These are phyloP conservation scores for Diplodus sargus DNA, from an alignment of 2,797 vertebrate genomes.

Conservation along the genomic window DNA sequence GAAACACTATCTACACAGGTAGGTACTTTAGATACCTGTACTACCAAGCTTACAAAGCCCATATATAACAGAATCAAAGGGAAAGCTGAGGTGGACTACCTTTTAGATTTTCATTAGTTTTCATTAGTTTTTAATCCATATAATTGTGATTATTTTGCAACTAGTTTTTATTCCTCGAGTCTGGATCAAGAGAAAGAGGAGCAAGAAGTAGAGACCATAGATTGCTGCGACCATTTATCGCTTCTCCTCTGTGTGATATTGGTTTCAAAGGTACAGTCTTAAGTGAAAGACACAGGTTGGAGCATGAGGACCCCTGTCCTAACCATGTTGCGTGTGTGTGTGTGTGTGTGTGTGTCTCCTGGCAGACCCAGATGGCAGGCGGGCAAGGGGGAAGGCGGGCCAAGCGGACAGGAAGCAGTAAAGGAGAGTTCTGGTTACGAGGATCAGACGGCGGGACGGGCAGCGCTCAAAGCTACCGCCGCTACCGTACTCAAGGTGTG, in stretches of 20 bases:
- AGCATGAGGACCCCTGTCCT: constrained; percentile 42
- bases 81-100: too few species aligned
- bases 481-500: constrained; percentile 75
- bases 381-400: constrained; percentile 64
- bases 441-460: constrained; percentile 72
- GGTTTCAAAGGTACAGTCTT: constrained; percentile 65
- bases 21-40: constrained; percentile 38
- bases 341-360: constrained; percentile 45
- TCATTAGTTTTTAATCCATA: not conserved
- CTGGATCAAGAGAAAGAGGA: constrained; percentile 12
- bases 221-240: constrained; percentile 33
- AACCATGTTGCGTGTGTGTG: not conserved
- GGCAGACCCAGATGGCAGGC: constrained; percentile 80
- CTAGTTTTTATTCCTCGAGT: constrained; percentile 13
- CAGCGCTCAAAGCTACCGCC: constrained; percentile 70
- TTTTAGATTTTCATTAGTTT: not conserved
- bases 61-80: too few species aligned
- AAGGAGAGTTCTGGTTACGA: constrained; percentile 81
- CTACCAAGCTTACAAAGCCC: constrained; percentile 24
- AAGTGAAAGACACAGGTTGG: constrained; percentile 54
- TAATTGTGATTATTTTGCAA: not conserved
- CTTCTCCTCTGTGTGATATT: constrained; percentile 53
- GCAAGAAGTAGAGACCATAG: constrained; percentile 13
- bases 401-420: constrained; percentile 76
- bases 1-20: constrained; percentile 52